Conservation (phyloP, 2,113 vertebrate species). For the Phyllostomus hastatus region DNA sequence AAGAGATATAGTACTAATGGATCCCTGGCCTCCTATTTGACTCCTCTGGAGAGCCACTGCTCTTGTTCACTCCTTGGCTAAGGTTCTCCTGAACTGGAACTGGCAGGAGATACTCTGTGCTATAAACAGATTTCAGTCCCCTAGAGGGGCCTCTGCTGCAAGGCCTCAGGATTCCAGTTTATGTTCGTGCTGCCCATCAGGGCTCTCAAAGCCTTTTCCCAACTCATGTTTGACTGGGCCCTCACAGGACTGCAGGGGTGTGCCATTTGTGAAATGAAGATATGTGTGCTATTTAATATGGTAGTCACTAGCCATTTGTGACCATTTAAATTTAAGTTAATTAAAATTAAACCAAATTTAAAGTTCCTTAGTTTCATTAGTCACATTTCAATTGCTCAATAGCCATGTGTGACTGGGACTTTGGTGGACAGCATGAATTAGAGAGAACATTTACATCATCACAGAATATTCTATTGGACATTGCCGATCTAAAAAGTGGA, state of each 20-base stretch:
- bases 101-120: slow-evolving; percentile 22
- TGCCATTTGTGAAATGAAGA: background rate
- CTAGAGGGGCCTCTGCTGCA: background rate
- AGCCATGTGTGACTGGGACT: background rate
- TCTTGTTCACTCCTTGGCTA: slow-evolving; percentile 51
- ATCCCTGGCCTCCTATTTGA: slow-evolving; percentile 30
- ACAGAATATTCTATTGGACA: background rate
- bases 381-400: slow-evolving; percentile 11
- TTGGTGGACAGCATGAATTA: background rate
- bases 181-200: background rate
- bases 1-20: slow-evolving; percentile 45
- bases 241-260: background rate
- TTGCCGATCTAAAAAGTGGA: background rate
- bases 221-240: background rate
- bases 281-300: background rate
- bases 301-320: slow-evolving; percentile 26
- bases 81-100: slow-evolving; percentile 32
- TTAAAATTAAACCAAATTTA: slow-evolving; percentile 11
- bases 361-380: slow-evolving; percentile 41
- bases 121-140: slow-evolving; percentile 36
- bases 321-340: slow-evolving; percentile 39
- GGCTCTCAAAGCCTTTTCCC: slow-evolving; percentile 1
- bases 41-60: slow-evolving; percentile 42
- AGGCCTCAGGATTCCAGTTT: slow-evolving; percentile 1
- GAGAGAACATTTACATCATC: background rate